phyloP scores from a whole-genome alignment of 2,888 invertebrate species.

The Tachina grossa region DNA sequence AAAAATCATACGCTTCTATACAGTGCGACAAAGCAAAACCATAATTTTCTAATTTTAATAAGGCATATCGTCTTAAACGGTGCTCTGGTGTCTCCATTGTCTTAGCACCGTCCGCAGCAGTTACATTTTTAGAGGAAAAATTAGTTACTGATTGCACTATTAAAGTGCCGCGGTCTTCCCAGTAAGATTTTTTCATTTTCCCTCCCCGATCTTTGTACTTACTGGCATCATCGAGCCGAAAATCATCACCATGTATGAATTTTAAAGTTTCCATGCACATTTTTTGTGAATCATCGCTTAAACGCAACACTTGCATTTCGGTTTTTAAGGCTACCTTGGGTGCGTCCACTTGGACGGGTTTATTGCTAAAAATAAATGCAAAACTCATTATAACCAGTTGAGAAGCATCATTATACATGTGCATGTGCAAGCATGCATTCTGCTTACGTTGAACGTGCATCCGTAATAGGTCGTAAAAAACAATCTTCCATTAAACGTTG shows the following conservation, averaged over 20 bases:
- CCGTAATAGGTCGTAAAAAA: conserved; percentile 85
- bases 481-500: conserved; percentile 86
- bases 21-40: conserved; percentile 90
- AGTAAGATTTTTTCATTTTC: conserved; percentile 88
- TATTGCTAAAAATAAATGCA: conserved; percentile 75
- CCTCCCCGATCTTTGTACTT: conserved; percentile 87
- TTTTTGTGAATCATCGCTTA: conserved; percentile 88
- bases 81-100: conserved; percentile 84
- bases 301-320: conserved; percentile 88
- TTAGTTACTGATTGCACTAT: conserved; percentile 86
- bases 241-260: conserved; percentile 89
- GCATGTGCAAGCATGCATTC: conserved; percentile 1
- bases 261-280: conserved; percentile 89
- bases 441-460: conserved; percentile 73
- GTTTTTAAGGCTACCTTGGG: conserved; percentile 86
- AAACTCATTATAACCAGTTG: neutral
- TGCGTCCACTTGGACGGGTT: conserved; percentile 82
- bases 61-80: conserved; percentile 87
- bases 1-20: conserved; percentile 88
- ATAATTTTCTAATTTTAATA: conserved; percentile 89
- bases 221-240: conserved; percentile 84
- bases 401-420: neutral
- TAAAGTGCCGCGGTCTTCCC: conserved; percentile 90
- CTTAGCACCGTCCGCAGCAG: conserved; percentile 26
- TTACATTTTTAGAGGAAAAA: conserved; percentile 85